Conservation (phyloP, 1,140 invertebrate genomes). For the Nomia melanderi region DNA sequence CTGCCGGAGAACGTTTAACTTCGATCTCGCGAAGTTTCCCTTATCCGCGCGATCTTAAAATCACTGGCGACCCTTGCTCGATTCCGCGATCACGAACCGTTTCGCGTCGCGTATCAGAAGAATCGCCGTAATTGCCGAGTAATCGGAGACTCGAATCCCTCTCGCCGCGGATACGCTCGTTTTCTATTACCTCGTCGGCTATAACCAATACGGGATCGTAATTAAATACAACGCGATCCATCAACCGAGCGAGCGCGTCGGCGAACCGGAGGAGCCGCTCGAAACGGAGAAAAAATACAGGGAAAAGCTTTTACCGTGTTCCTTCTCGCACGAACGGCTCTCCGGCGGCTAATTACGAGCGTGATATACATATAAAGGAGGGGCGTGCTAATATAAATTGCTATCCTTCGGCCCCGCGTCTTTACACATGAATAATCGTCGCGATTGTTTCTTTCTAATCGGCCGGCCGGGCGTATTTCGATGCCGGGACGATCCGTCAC, state of each 20-base stretch:
- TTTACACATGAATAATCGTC: conserved; percentile 11
- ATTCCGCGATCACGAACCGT: too few species aligned
- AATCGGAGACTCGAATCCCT: too few species aligned
- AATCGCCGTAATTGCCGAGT: too few species aligned
- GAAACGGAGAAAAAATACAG: too few species aligned
- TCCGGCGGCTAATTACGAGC: conserved; percentile 4
- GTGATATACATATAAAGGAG: not conserved
- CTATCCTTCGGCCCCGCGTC: not conserved
- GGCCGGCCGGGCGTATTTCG: conserved; percentile 34
- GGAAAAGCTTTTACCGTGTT: not conserved
- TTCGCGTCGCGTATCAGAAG: too few species aligned
- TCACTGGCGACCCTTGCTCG: too few species aligned
- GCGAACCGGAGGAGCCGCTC: not conserved
- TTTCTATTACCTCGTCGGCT: too few species aligned
- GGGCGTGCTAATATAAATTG: not conserved
- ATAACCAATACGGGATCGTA: not conserved
- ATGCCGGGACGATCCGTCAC: conserved; percentile 47
- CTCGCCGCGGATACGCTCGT: too few species aligned
- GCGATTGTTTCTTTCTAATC: conserved; percentile 57
- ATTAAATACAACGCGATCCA: not conserved
- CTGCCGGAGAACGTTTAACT: too few species aligned
- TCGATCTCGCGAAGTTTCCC: too few species aligned
- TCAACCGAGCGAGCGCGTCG: not conserved
- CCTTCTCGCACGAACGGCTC: not conserved
- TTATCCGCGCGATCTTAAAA: too few species aligned